A percentile compares a stretch with the other conserved stretches of the same genome.
Conservation (phyloP, 2,888 invertebrate species). For the Sesia apiformis region DNA sequence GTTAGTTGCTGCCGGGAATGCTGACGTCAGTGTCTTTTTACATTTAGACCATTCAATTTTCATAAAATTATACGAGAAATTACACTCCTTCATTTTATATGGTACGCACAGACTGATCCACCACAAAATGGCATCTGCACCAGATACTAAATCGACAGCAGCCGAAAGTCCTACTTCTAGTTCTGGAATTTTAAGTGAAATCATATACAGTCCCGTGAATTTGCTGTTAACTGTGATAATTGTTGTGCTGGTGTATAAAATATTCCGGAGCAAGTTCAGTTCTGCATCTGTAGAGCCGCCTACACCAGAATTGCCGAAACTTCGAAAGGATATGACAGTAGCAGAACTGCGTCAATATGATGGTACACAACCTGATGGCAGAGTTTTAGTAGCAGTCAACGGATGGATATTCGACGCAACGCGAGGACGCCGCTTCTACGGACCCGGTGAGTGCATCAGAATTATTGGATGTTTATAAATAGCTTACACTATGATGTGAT, state of each 20-base stretch:
- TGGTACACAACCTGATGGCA: slow-evolving; percentile 88
- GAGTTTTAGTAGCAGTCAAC: slow-evolving; percentile 94
- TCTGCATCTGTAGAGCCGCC: slow-evolving; percentile 33
- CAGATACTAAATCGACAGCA: slow-evolving; percentile 39
- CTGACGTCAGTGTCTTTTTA: slow-evolving; percentile 48
- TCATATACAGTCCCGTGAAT: slow-evolving; percentile 79
- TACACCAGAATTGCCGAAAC: slow-evolving; percentile 77
- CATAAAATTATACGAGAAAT: slow-evolving; percentile 29
- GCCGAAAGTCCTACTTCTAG: slow-evolving; percentile 30
- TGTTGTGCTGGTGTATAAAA: slow-evolving; percentile 79
- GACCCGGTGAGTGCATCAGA: slow-evolving; percentile 83
- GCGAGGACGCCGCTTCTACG: slow-evolving; percentile 91
- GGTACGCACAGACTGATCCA: slow-evolving; percentile 5
- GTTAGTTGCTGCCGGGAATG: slow-evolving; percentile 6
- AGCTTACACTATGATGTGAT: slow-evolving; percentile 24
- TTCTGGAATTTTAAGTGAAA: slow-evolving; percentile 59
- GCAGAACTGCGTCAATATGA: slow-evolving; percentile 90
- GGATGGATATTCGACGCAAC: slow-evolving; percentile 97
- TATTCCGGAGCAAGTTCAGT: slow-evolving; percentile 65
- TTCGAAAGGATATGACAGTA: slow-evolving; percentile 92
- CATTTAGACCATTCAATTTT: slow-evolving; percentile 13
- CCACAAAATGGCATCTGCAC: slow-evolving; percentile 41
- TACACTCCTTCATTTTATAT: slow-evolving; percentile 14
- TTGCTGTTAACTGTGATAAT: slow-evolving; percentile 77
- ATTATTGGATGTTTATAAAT: slow-evolving; percentile 44